These are phyloP conservation scores for Phylloscopus trochiloides DNA, from an alignment of 2,113 vertebrate genomes.

Conservation along the genomic window DNA sequence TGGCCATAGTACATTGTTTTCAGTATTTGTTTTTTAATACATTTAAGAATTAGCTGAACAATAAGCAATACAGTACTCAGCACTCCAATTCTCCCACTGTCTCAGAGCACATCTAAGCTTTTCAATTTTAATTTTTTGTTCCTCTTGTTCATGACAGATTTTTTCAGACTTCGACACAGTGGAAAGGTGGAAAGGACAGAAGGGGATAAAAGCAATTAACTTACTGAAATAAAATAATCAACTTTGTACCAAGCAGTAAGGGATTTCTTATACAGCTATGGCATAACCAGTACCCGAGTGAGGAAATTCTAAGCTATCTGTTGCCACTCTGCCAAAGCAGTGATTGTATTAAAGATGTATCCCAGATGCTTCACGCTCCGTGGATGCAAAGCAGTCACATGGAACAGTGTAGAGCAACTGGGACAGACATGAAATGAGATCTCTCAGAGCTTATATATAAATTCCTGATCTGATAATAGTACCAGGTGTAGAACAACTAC, in stretches of 20 bases:
- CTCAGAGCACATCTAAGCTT: background rate
- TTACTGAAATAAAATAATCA: conserved; percentile 27
- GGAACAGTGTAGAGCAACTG: background rate
- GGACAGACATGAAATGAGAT: background rate
- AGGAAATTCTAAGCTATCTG: background rate
- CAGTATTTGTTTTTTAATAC: background rate
- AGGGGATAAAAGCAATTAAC: conserved; percentile 46
- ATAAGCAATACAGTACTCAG: background rate
- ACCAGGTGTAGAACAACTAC: background rate
- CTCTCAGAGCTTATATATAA: background rate
- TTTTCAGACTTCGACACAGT: background rate
- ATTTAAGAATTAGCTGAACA: background rate
- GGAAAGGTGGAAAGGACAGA: conserved; percentile 9
- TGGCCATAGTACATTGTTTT: background rate
- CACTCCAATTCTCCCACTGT: background rate
- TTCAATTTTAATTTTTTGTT: conserved; percentile 10
- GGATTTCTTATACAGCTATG: background rate
- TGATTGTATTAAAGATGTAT: background rate
- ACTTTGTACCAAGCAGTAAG: background rate
- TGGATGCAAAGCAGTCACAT: background rate
- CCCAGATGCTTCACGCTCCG: background rate
- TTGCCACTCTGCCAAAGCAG: background rate
- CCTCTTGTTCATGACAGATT: background rate
- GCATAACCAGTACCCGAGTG: background rate
- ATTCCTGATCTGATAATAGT: background rate